phyloP scores from a whole-genome alignment of 2,797 vertebrate genomes.

The Oceanodroma leucorhoa region DNA sequence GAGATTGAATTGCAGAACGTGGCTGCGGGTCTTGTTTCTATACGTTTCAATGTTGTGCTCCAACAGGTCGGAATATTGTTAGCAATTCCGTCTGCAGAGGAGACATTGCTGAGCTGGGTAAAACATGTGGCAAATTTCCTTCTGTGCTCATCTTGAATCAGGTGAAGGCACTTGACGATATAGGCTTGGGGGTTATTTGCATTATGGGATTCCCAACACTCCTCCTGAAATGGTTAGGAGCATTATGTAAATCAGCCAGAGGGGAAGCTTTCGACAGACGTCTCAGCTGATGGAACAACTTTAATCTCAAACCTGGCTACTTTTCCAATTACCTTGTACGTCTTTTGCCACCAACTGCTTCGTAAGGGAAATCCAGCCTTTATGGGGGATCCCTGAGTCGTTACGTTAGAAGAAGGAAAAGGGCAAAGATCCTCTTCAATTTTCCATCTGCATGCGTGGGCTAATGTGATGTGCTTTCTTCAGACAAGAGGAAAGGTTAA shows the following conservation, averaged over 20 bases:
- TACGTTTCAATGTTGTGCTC: constrained; percentile 72
- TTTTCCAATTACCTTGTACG: neutral
- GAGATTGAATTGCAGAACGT: constrained; percentile 72
- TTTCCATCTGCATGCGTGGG: constrained; percentile 32
- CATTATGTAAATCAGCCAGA: constrained; percentile 52
- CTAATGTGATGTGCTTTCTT: constrained; percentile 38
- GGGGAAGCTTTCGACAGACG: constrained; percentile 1
- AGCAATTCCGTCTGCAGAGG: constrained; percentile 66
- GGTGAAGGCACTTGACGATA: constrained; percentile 50
- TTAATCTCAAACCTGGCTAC: constrained; percentile 48
- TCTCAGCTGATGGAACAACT: constrained; percentile 37
- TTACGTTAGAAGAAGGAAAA: constrained; percentile 42
- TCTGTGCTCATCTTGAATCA: constrained; percentile 37
- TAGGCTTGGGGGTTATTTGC: constrained; percentile 58
- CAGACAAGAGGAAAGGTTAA: constrained; percentile 67
- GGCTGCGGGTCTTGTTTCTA: constrained; percentile 72
- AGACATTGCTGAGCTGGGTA: constrained; percentile 56
- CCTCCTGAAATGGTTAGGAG: constrained; percentile 22
- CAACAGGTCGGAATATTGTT: constrained; percentile 75
- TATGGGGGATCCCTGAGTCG: constrained; percentile 43
- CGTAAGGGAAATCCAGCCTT: constrained; percentile 53
- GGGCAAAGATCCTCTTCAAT: constrained; percentile 68
- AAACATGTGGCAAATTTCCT: constrained; percentile 68
- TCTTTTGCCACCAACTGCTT: constrained; percentile 37
- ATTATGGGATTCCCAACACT: constrained; percentile 68